Evolutionary conservation across 30 jellyfish, hydroid and myxozoan species (phyloP), one percentile per base, ranked within the genome.

Genomic region (Clytia hemisphaerica): DNA sequence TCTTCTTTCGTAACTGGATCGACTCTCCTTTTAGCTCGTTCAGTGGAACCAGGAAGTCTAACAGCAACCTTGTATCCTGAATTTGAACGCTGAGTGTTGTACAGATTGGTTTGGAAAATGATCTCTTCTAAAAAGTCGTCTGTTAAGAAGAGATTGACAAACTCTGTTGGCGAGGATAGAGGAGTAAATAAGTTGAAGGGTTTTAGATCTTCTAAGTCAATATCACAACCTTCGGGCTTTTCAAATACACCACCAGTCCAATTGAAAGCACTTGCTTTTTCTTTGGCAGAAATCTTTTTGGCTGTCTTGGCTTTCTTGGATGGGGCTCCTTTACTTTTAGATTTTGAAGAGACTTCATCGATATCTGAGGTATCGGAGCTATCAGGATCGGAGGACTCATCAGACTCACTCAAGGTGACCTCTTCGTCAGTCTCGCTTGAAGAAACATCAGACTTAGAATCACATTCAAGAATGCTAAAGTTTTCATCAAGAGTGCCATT

Each of bases 1-100:
- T 77, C 91, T 22, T 54, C 58, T 4, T 51, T 22, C 16, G 76
- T 47, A 34, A 77, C 91, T 6, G 65, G 27, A 21, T 6, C 27
- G 14, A 50, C 65, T 21, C 22, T 50, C 27, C 27, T 50, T 15
- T 50, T 6, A 6, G 65, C 14, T 6, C 6, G 10, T 9, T 21
- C 27, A 9, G 27, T 7, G 14, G 14, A 9, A 14, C 65, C 65
- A 14, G 10, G 14, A 9, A 6, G 6, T 21, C 10, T 50, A 21
- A 50, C 72, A 40, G 76, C 71, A 63, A 28, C 12, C 19, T 40
- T 24, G 30, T 26, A 63, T 37, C 76, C 76, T 24, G 71, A 19
- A 16, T n/a, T 37, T 15, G 76, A 30, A 16, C 76, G 71, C 72
- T 63, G 76, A 4, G 76, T 63, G 71, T 63, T 63, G 71, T 63